Percentiles rank a stretch among this genome's conserved stretches.
These are phyloP conservation scores for Macrosoma leucophasiata DNA, from an alignment of 2,888 invertebrate species.

Conservation along the genomic window DNA sequence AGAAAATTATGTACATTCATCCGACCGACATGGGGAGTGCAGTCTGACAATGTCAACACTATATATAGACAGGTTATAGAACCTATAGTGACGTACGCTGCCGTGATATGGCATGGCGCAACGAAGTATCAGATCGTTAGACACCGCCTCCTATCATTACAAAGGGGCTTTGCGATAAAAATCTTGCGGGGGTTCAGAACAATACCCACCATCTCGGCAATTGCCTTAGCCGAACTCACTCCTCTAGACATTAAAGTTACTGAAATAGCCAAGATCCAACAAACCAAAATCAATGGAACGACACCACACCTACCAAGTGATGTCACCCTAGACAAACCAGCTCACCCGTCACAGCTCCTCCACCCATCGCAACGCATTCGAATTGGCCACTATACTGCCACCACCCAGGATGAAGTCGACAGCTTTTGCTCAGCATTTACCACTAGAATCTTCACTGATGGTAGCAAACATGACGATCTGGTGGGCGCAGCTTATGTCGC, in stretches of 20 bases:
- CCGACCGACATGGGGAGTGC: constrained; percentile 9
- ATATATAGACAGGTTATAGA: too few species aligned
- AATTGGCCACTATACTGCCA: not conserved
- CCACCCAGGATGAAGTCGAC: not conserved
- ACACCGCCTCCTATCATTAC: constrained; percentile 3
- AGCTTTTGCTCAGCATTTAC: not conserved
- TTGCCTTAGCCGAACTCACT: constrained; percentile 6
- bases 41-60: constrained; percentile 4
- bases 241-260: constrained; percentile 1
- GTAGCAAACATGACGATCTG: constrained; percentile 11
- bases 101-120: constrained; percentile 1
- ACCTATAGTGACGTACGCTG: too few species aligned
- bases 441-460: constrained; percentile 11
- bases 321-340: not conserved
- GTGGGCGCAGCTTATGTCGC: constrained; percentile 13
- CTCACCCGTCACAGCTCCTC: not conserved
- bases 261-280: constrained; percentile 1
- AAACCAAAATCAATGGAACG: not conserved
- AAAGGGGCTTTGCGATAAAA: constrained; percentile 9
- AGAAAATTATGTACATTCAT: constrained; percentile 2
- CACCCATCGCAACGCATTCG: not conserved
- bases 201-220: not conserved
- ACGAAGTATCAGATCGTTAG: not conserved
- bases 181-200: constrained; percentile 9
- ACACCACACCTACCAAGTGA: constrained; percentile 1